Conservation (phyloP, 1,140 invertebrate genomes). For the Probaryconus sp. region DNA sequence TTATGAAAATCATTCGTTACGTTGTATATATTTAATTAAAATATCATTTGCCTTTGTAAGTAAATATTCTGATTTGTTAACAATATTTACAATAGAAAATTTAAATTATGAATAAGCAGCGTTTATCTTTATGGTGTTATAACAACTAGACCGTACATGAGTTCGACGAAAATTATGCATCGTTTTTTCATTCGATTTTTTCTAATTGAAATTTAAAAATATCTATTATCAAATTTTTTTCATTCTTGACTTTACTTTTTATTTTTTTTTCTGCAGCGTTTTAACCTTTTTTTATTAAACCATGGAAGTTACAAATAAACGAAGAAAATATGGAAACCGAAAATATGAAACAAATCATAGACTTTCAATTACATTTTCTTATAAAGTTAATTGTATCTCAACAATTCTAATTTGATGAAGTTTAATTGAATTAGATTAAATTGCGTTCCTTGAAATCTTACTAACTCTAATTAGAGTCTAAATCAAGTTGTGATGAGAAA, state of each 20-base stretch:
- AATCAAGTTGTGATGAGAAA: no score
- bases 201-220: constrained; percentile 18
- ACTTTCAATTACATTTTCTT: no score
- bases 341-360: constrained; percentile 12
- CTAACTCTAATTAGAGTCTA: no score
- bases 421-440: no score
- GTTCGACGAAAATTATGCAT: constrained; percentile 51
- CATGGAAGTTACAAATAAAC: no score
- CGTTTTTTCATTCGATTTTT: constrained; percentile 19
- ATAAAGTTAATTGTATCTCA: no score
- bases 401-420: no score
- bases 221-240: constrained; percentile 23
- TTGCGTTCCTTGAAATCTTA: no score
- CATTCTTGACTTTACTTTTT: constrained; percentile 28
- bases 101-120: constrained; percentile 57
- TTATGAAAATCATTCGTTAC: constrained; percentile 53
- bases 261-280: neutral
- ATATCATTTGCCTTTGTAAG: constrained; percentile 54
- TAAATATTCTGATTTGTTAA: constrained; percentile 55
- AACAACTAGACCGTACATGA: constrained; percentile 61
- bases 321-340: no score
- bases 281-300: no score
- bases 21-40: constrained; percentile 59
- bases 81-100: constrained; percentile 61
- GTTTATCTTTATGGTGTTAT: constrained; percentile 59